Conservation (phyloP, 2,888 invertebrate genomes). For the Ischnura elegans region DNA sequence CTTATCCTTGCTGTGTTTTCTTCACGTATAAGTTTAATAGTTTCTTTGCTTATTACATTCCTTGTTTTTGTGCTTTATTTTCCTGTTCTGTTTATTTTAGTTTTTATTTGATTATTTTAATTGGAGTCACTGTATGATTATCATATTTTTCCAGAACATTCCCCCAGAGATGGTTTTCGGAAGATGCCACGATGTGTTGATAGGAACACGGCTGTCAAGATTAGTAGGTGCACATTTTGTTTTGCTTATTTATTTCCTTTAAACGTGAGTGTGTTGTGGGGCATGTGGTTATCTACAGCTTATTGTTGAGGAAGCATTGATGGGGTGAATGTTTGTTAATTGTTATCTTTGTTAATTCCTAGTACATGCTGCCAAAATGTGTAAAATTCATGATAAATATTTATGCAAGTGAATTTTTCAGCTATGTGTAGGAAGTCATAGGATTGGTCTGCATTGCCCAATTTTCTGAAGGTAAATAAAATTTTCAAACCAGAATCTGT, state of each 20-base stretch:
- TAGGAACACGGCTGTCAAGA: conserved; percentile 65
- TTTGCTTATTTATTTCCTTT: conserved; percentile 48
- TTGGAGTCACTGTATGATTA: conserved; percentile 56
- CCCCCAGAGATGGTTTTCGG: conserved; percentile 65
- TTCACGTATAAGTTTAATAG: background rate
- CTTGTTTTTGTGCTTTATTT: background rate
- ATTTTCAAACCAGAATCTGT: background rate
- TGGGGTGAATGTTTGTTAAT: background rate
- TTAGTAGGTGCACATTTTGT: conserved; percentile 65
- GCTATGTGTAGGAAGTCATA: background rate
- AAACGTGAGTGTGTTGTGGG: conserved; percentile 36
- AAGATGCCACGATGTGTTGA: conserved; percentile 61
- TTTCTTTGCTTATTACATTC: background rate
- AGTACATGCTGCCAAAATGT: background rate
- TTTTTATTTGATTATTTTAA: background rate
- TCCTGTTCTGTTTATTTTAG: background rate
- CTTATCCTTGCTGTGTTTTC: background rate
- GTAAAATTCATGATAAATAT: background rate
- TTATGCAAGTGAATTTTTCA: background rate
- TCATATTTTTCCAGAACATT: conserved; percentile 64
- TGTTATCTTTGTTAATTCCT: background rate
- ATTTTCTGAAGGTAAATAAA: background rate
- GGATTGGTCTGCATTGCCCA: background rate
- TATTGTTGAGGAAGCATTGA: background rate
- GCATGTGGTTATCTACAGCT: background rate